These are phyloP conservation scores for Brachylomia viminalis DNA, from an alignment of 2,888 invertebrate genomes.

Conservation along the genomic window DNA sequence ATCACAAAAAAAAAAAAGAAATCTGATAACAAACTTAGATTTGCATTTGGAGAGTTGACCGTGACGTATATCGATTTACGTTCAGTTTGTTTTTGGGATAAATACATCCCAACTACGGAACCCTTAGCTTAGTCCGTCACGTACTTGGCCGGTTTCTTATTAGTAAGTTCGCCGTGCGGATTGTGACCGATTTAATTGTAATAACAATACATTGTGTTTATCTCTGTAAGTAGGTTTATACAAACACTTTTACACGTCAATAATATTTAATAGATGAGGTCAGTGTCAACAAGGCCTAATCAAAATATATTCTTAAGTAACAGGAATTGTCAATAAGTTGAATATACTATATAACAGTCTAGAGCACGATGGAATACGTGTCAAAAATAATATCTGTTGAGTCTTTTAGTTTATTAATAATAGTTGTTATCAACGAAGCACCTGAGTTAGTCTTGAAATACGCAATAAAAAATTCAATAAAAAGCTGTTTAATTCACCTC, in stretches of 20 bases:
- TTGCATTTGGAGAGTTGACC: neutral
- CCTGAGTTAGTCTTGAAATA: constrained; percentile 37
- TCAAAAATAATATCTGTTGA: constrained; percentile 18
- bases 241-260: neutral
- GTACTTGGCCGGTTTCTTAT: neutral
- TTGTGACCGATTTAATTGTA: neutral
- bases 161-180: neutral
- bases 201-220: neutral
- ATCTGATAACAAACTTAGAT: neutral
- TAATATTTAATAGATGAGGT: neutral
- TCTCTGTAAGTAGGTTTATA: neutral
- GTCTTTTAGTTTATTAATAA: constrained; percentile 43
- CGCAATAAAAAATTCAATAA: constrained; percentile 57
- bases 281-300: neutral
- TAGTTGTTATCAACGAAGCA: constrained; percentile 41
- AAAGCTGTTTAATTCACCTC: constrained; percentile 64
- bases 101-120: neutral
- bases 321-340: neutral
- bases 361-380: neutral
- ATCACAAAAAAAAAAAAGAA: neutral
- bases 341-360: neutral
- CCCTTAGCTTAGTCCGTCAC: neutral
- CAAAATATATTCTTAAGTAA: neutral
- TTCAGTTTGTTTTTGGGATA: neutral
- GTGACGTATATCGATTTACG: neutral